Base-by-base conservation (phyloP, 92 coral and sea anemone species). In the Parazoanthus darwini region DNA sequence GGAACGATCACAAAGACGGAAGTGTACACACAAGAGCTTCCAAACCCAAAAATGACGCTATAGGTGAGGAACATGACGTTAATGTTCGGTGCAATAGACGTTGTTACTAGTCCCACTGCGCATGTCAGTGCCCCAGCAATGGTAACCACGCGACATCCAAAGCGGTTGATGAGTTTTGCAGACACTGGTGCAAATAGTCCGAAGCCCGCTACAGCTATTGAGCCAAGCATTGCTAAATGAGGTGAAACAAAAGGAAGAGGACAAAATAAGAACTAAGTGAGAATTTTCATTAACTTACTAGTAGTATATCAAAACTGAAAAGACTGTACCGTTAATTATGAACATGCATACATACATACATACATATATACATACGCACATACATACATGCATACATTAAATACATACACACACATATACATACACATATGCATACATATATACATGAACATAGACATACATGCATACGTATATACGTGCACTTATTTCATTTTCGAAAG, bases 121-220 rank as follows among this genome's bases (percentile, higher is more conserved):
- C 33, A 29, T 29, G 33, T 29, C 33, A 29, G 33, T 29, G 89
- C 89, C 11, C 94, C 94, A 68, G n/a, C 39, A 38, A 91, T 59
- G n/a, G 93, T 29, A 16, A 88, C 79, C n/a, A 82, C 63, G 37
- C 94, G 93, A 37, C 91, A 82, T n/a, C 96, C 94, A 59, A 91
- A 91, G 22, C 90, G 91, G 43, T 89, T 88, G 73, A 44, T 51
- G 9, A 93, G 86, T 46, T 85, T 85, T 37, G 91, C 91, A 6
- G 86, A 77, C 14, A 91, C 16, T 42, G 96, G 96, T 37, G 90
- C 93, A 35, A 42, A 91, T 9, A 91, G 23, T 9, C 93, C 89
- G 37, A 56, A 22, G 14, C 82, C 91, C 58, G 82, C 73, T 75
- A 80, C 67, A 13, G 93, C 91, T 14, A 85, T 8, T 8, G 93